Conservation (phyloP, 2,113 vertebrate genomes). For the Raja brachyura region DNA sequence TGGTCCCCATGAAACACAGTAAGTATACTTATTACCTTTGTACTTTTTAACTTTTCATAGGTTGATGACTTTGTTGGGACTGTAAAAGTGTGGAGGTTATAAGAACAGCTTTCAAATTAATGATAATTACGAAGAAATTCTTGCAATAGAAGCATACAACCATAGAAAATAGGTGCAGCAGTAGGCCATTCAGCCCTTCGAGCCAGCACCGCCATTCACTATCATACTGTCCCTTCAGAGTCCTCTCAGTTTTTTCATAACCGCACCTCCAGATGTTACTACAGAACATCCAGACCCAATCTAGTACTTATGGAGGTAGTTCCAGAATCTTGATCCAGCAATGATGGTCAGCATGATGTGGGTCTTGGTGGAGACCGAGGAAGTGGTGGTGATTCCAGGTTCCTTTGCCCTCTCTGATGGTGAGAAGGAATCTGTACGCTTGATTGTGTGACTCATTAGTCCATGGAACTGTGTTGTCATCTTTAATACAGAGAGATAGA, state of each 20-base stretch:
- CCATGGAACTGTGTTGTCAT: background rate
- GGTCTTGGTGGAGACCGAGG: background rate
- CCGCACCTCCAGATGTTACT: too few relatives aligned
- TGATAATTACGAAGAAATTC: background rate
- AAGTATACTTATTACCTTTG: slow-evolving; percentile 48
- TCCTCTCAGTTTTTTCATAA: too few relatives aligned
- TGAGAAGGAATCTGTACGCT: background rate
- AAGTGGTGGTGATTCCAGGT: background rate
- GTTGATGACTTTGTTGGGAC: background rate
- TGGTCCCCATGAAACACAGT: slow-evolving; percentile 90
- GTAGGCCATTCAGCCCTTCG: too few relatives aligned
- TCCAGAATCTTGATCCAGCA: background rate
- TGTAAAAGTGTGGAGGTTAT: background rate
- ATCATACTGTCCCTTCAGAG: too few relatives aligned
- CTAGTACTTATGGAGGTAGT: too few relatives aligned
- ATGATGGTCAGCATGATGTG: background rate
- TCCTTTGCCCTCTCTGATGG: background rate
- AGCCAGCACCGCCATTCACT: too few relatives aligned
- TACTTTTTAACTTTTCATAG: background rate
- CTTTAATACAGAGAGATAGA: background rate
- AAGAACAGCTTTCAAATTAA: background rate
- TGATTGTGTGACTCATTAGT: background rate
- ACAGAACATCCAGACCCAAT: too few relatives aligned
- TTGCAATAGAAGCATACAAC: background rate
- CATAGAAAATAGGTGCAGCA: too few relatives aligned